Base-by-base conservation (phyloP, 2,113 vertebrate genomes). In the Pedionomus torquatus region DNA sequence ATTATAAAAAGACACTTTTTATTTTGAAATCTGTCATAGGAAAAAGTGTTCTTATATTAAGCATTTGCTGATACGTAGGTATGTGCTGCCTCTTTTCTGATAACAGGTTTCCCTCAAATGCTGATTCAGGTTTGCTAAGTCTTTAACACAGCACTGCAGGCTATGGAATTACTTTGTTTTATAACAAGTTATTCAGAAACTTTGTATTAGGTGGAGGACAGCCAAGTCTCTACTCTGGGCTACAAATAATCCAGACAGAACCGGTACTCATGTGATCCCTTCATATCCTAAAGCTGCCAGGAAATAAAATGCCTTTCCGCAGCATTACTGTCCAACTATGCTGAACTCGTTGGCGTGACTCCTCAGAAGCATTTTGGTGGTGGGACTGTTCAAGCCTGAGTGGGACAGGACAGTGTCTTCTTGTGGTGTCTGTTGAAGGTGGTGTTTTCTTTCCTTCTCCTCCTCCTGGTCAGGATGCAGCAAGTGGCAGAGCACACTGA, bases 121-220 rank as follows among this genome's bases (percentile, higher is more conserved):
- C 80, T 92, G 92, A 95, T 93, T 93, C 90, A 95, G 72, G 31
- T 71, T 90, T 92, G 46, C 70, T 60, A 83, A 91, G 82, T 52
- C 51, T 95, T 92, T 55, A 91, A 86, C 1, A 5, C 30, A 83
- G 79, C 17, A 39, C 68, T 87, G 68, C 55, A 92, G 95, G 92
- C 85, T 71, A 66, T 71, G 90, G 90, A 93, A 92, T 94, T 65
- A 78, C 76, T 93, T 96, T 92, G 88, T 93, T 35, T 78, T 93
- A 49, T 18, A 90, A 88, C 54, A 87, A 89, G 70, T 95, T 96
- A 83, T 88, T 94, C 85, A 83, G 90, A 78, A 92, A 94, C 64
- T 93, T 90, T 80, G 31, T 83, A 71, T 95, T 66, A 89, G 85
- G 35, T 94, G 93, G 92, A 96, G 81, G 41, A 81, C 49, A 83